Evolutionary conservation across 2,888 invertebrate species (phyloP), one percentile per base, ranked within the genome.

Genomic region (Scaptomyza flava): DNA sequence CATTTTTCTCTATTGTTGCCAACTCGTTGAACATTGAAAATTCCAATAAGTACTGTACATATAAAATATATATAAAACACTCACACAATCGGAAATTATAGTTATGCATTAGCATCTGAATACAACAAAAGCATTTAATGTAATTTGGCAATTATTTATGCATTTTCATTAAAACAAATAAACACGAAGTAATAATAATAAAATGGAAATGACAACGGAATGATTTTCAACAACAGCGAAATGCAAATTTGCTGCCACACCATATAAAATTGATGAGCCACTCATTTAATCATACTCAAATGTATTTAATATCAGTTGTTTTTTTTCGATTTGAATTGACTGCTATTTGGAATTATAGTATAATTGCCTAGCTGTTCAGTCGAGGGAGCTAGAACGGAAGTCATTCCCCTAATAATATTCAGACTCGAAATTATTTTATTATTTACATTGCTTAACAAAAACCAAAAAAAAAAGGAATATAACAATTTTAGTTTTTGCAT

Each of bases 71-170:
- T 34, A 54, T 8, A 59, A 38, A 47, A 42, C 36, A 66, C 30
- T 69, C 75, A 68, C 50, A 70, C 70, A 72, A 74, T 77, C 74
- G 86, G 64, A 80, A 83, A 83, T 77, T 67, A 68, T 79, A 64
- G 69, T 65, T 69, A 64, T 68, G 68, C 82, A 77, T 80, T 72
- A 71, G 71, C 71, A 59, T 48, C 46, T 56, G 57, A 60, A 63
- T 53, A 46, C 62, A 57, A 61, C 62, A 81, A 84, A 71, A 71
- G 72, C 74, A 76, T 77, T 88, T 88, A 86, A 86, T 83, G 81
- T 86, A 77, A 80, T 84, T 88, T 72, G 67, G 72, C 79, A 88
- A 88, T 84, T 81, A 82, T 88, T 88, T 83, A 83, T 81, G 88
- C 80, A 85, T 75, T 77, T 75, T 66, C 72, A 86, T 87, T 77